These are phyloP conservation scores for Kryphioiulus occultus DNA, from an alignment of 2,888 invertebrate genomes.

Conservation along the genomic window DNA sequence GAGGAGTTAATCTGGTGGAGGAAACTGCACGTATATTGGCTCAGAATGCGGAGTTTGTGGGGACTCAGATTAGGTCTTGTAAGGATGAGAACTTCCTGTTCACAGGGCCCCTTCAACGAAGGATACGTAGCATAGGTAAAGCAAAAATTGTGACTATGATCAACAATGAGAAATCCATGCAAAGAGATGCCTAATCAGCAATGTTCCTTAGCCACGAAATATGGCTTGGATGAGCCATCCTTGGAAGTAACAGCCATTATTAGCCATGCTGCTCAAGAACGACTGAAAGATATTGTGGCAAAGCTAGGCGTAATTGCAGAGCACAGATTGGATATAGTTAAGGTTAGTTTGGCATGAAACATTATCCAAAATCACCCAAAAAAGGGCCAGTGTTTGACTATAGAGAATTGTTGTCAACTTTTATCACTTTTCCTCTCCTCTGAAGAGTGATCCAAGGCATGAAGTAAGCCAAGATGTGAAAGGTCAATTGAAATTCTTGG, in stretches of 20 bases:
- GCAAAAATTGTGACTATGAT: background rate
- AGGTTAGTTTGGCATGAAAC: slow-evolving; percentile 67
- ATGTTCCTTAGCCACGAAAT: slow-evolving; percentile 66
- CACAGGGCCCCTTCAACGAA: slow-evolving; percentile 70
- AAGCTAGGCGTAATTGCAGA: slow-evolving; percentile 92
- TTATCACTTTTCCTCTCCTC: background rate
- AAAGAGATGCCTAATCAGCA: background rate
- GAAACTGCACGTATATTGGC: slow-evolving; percentile 94
- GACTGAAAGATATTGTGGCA: slow-evolving; percentile 87
- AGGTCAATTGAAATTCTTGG: slow-evolving; percentile 94
- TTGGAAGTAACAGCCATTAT: slow-evolving; percentile 87
- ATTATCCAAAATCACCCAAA: background rate
- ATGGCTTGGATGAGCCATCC: slow-evolving; percentile 84
- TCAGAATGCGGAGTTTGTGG: slow-evolving; percentile 82
- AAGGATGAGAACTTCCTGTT: slow-evolving; percentile 91
- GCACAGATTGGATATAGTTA: slow-evolving; percentile 91
- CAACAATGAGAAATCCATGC: background rate
- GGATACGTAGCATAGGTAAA: slow-evolving; percentile 74
- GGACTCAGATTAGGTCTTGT: slow-evolving; percentile 87
- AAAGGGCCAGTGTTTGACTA: background rate
- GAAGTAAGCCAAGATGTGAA: slow-evolving; percentile 89
- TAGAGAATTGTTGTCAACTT: background rate
- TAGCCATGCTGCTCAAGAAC: slow-evolving; percentile 93
- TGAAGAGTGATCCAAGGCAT: slow-evolving; percentile 83
- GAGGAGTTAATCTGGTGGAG: slow-evolving; percentile 95